A percentile compares a stretch with the other conserved stretches of the same genome.
Evolutionary conservation across 1,140 invertebrate species (phyloP).

Genomic region (Temnothorax nylanderi): DNA sequence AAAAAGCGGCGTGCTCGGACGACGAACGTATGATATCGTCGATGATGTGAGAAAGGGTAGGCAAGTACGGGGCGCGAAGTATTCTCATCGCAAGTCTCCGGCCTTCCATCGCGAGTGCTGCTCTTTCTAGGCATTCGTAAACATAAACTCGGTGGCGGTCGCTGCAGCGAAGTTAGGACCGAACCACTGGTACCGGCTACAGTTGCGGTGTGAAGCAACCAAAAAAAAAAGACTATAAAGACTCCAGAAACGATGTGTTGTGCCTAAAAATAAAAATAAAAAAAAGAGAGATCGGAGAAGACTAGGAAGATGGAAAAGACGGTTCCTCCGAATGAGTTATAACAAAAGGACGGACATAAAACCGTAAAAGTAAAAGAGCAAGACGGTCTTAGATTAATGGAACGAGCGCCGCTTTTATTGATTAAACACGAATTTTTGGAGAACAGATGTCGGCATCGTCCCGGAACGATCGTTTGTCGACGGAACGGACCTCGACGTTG

Average conservation of each 20-base stretch:
- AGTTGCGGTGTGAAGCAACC: conserved; percentile 62
- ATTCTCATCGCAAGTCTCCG: conserved; percentile 6
- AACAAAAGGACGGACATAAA: background rate
- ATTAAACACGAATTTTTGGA: conserved; percentile 24
- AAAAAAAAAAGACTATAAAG: conserved; percentile 71
- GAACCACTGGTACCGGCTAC: conserved; percentile 52
- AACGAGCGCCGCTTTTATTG: conserved; percentile 25
- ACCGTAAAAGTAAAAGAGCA: background rate
- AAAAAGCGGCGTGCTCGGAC: background rate
- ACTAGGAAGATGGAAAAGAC: conserved; percentile 11
- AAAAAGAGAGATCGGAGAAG: conserved; percentile 14
- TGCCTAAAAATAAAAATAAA: conserved; percentile 62
- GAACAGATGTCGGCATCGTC: conserved; percentile 4
- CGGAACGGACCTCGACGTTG: background rate
- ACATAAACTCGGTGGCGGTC: conserved; percentile 13
- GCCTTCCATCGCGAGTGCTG: background rate
- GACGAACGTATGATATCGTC: conserved; percentile 23
- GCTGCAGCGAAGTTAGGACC: conserved; percentile 1
- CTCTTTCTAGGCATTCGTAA: conserved; percentile 17
- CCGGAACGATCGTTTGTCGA: conserved; percentile 17
- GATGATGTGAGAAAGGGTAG: conserved; percentile 9
- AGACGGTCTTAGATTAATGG: background rate
- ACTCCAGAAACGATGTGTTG: conserved; percentile 67
- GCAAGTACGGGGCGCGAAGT: background rate
- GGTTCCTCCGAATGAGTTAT: conserved; percentile 3